Base-by-base conservation (phyloP, 1,140 invertebrate genomes). In the Sminthurinus signatus region DNA sequence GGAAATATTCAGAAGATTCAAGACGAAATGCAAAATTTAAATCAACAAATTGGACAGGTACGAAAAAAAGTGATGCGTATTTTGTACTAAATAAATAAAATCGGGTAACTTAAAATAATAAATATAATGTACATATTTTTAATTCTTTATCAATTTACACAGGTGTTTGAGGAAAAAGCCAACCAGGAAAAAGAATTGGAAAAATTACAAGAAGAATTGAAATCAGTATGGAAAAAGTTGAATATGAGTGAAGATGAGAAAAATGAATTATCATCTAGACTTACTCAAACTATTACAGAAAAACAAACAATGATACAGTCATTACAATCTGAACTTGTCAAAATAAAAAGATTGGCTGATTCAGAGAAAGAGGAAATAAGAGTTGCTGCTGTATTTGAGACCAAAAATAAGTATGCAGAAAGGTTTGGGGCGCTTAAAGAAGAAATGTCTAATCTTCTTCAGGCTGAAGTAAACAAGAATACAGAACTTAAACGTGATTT, bases 231-330 rank as follows among this genome's bases (percentile, higher is more conserved):
- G 29, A 31, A 51, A 52, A 28, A 58, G 17, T 31, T 57, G 5
- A 0, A 12, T 31, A 23, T 10, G 0, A 32, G 1, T 36, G 28
- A 28, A 57, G 29, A 28, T 14, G 10, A 0, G 19, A 31, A 23
- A 51, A 19, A 51, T 14, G 42, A 51, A 19, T 10, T 67, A 5
- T 36, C 15, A 15, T 23, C 36, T 46, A 28, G n/a, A 21, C 28
- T 61, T 25, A 8, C 23, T 21, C 12, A 23, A n/a, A 39, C 48
- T 29, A 1, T 50, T 0, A 1, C 27, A 28, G 21, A 50, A 12
- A 56, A 56, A 50, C 36, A 62, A 27, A 42, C 39, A 43, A 21
- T 43, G 5, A 55, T 55, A 2, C 27, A 62, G 12, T 5, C 4
- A 17, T 10, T 62, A 8, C 27, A 19, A n/a, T 19, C 51, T 10